phyloP scores from a whole-genome alignment of 2,888 invertebrate species.

The Siphonodentalium dalli region DNA sequence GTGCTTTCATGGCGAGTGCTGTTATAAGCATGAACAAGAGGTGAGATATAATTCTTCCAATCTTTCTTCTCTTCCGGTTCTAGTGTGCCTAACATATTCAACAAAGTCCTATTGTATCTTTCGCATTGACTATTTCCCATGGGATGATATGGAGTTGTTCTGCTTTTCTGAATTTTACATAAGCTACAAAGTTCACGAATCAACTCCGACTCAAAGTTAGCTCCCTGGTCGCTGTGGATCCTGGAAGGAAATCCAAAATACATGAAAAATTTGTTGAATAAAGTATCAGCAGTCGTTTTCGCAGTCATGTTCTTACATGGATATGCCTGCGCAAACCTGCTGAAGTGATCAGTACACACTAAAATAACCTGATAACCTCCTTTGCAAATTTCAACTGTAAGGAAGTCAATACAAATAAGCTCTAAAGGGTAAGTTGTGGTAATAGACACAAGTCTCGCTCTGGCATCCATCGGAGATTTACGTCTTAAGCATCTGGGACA shows the following conservation, averaged over 20 bases:
- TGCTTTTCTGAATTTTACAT: not conserved
- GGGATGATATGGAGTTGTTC: conserved; percentile 5
- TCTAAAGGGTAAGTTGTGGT: too few species aligned
- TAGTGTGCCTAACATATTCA: conserved; percentile 6
- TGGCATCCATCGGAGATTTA: too few species aligned
- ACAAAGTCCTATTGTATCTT: conserved; percentile 1
- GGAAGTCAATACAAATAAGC: too few species aligned
- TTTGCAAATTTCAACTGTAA: not conserved
- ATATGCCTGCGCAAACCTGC: too few species aligned
- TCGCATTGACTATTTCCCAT: not conserved
- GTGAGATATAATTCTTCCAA: conserved; percentile 10
- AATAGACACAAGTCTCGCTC: too few species aligned
- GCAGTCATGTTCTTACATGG: not conserved
- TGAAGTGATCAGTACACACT: not conserved
- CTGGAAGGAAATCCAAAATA: not conserved
- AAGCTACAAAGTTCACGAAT: conserved; percentile 2
- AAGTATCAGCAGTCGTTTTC: not conserved
- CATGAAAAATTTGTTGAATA: not conserved
- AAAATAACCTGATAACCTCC: not conserved
- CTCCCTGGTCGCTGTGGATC: not conserved
- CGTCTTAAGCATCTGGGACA: too few species aligned
- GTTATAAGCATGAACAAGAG: conserved; percentile 10
- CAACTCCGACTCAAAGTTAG: not conserved
- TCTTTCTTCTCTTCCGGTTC: not conserved
- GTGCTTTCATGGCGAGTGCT: conserved; percentile 4